These are phyloP conservation scores for Pelodiscus sinensis DNA, from an alignment of 2,113 vertebrate genomes.

Conservation along the genomic window DNA sequence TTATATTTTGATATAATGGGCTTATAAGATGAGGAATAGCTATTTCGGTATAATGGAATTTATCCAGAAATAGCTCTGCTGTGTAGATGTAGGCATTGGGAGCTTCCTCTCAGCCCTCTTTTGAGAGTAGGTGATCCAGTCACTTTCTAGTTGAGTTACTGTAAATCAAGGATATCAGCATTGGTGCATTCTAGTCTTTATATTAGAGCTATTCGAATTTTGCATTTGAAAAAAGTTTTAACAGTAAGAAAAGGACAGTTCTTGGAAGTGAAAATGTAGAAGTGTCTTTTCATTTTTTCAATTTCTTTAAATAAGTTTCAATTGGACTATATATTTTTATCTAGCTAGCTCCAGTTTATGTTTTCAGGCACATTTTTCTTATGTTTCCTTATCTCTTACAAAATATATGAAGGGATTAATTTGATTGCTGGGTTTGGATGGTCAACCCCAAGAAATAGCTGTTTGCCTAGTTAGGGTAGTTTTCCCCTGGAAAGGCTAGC, in stretches of 20 bases:
- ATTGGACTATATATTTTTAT: background rate
- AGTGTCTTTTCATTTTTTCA: rapidly evolving
- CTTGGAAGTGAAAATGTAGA: background rate
- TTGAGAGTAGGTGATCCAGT: background rate
- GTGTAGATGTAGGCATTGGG: no score
- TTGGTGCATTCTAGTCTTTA: background rate
- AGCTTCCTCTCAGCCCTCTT: background rate
- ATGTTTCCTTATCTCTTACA: background rate
- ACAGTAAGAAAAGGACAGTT: background rate
- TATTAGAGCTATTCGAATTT: background rate
- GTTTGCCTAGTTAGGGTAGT: no score
- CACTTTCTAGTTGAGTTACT: background rate
- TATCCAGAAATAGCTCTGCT: no score
- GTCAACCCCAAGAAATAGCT: no score
- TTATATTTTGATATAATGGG: no score
- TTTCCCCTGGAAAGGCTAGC: no score
- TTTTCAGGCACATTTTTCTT: background rate
- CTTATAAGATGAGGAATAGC: no score
- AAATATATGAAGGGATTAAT: no score
- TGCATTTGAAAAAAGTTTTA: background rate
- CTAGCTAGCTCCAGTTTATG: background rate
- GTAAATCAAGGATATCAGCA: background rate
- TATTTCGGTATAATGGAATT: no score
- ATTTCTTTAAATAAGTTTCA: background rate
- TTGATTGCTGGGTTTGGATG: no score